phyloP scores from a whole-genome alignment of 2,888 invertebrate species.

The Tubulanus polymorphus region DNA sequence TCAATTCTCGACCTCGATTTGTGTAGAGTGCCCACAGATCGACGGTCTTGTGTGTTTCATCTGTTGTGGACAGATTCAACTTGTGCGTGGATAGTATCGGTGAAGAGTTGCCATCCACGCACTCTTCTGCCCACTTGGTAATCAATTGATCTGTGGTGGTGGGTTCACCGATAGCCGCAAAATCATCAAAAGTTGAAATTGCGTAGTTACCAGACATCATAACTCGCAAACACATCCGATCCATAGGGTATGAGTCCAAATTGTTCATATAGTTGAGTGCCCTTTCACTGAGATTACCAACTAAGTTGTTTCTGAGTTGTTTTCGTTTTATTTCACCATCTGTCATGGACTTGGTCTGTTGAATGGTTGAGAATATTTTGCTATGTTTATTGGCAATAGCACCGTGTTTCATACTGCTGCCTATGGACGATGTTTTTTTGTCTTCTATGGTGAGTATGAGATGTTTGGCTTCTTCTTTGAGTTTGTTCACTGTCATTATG shows the following conservation, averaged over 20 bases:
- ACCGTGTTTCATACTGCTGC: neutral
- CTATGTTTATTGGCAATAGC: neutral
- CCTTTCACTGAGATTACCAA: neutral
- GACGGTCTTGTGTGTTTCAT: neutral
- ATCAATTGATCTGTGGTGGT: neutral
- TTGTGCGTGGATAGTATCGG: neutral
- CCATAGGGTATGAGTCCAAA: neutral
- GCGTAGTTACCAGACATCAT: neutral
- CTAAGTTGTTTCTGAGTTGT: neutral
- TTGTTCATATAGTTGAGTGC: neutral
- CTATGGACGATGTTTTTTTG: neutral
- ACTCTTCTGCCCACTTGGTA: neutral
- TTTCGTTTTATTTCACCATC: neutral
- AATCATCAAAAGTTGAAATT: neutral
- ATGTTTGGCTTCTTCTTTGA: neutral
- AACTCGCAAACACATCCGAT: neutral
- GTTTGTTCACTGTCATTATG: neutral
- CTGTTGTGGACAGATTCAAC: neutral
- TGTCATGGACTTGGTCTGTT: neutral
- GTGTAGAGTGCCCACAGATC: neutral
- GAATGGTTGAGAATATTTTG: neutral
- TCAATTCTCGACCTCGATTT: neutral
- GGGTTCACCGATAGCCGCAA: neutral
- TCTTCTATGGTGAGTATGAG: neutral
- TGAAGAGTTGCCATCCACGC: neutral